These are phyloP conservation scores for Rhombomys opimus DNA, from an alignment of 2,113 vertebrate species.

Conservation along the genomic window DNA sequence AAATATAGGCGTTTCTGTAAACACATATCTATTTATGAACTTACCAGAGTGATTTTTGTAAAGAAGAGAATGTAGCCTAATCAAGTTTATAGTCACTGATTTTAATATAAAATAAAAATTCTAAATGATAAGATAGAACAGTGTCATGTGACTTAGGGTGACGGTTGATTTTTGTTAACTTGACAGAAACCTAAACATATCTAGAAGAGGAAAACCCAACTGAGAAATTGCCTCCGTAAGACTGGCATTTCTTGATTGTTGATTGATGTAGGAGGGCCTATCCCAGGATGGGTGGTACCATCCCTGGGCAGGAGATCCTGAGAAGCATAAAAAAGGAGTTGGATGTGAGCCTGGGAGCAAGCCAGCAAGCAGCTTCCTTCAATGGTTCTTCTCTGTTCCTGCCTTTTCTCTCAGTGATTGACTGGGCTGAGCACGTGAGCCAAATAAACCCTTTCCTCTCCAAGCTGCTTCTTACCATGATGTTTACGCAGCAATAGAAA, in stretches of 20 bases:
- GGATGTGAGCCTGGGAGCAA: background rate
- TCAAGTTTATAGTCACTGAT: background rate
- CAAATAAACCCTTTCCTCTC: background rate
- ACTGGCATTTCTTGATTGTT: background rate
- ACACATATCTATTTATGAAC: background rate
- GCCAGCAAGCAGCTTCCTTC: background rate
- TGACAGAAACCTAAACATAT: background rate
- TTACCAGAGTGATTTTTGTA: background rate
- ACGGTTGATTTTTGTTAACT: background rate
- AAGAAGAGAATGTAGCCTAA: background rate
- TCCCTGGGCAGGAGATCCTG: background rate
- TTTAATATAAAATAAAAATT: conserved; percentile 1
- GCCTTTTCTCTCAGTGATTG: background rate
- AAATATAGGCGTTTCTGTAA: background rate
- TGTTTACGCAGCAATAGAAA: background rate
- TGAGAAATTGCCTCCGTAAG: background rate
- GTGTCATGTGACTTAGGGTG: background rate
- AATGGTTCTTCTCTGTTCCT: too few relatives aligned
- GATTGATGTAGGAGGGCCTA: background rate
- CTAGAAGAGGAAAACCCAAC: background rate
- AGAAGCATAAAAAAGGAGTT: too few relatives aligned
- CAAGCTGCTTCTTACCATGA: background rate
- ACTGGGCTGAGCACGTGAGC: background rate
- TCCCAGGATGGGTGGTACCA: background rate
- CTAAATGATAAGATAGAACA: background rate